A percentile compares a stretch with the other conserved stretches of the same genome.
phyloP scores from a whole-genome alignment of 2,888 invertebrate species.

The Diploptera punctata region DNA sequence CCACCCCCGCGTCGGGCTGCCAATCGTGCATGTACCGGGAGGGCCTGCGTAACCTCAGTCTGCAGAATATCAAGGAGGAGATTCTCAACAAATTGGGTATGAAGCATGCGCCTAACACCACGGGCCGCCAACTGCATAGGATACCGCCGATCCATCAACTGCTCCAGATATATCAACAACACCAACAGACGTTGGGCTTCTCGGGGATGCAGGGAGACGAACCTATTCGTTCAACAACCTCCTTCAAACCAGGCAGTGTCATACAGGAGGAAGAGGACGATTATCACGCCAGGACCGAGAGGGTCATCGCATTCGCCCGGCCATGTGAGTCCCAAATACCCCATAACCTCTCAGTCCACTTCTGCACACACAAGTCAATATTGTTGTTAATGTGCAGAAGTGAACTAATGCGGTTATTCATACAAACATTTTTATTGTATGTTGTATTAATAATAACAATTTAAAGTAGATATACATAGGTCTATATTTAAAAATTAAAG shows the following conservation, averaged over 20 bases:
- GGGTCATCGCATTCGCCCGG: slow-evolving; percentile 71
- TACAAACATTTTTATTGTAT: too few relatives aligned
- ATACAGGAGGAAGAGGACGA: slow-evolving; percentile 69
- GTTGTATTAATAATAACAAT: too few relatives aligned
- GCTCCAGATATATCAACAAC: slow-evolving; percentile 54
- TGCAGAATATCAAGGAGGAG: slow-evolving; percentile 65
- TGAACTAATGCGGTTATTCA: too few relatives aligned
- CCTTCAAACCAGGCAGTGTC: slow-evolving; percentile 54
- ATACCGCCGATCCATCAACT: slow-evolving; percentile 56
- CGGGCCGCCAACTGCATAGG: slow-evolving; percentile 62
- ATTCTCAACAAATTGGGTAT: slow-evolving; percentile 65
- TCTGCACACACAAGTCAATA: too few relatives aligned
- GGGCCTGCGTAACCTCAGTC: slow-evolving; percentile 62
- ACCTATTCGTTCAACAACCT: slow-evolving; percentile 47
- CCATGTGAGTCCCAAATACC: slow-evolving; percentile 57
- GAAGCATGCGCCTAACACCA: slow-evolving; percentile 67
- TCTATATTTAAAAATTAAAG: too few relatives aligned
- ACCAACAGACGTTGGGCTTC: slow-evolving; percentile 36
- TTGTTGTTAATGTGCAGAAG: too few relatives aligned
- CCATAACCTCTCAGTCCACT: too few relatives aligned
- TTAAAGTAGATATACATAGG: too few relatives aligned
- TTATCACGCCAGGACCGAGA: slow-evolving; percentile 71
- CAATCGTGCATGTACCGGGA: slow-evolving; percentile 63
- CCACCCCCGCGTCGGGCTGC: slow-evolving; percentile 52
- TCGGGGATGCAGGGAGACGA: slow-evolving; percentile 58